Conservation (phyloP, 2,888 invertebrate species). For the Amiota mariae region DNA sequence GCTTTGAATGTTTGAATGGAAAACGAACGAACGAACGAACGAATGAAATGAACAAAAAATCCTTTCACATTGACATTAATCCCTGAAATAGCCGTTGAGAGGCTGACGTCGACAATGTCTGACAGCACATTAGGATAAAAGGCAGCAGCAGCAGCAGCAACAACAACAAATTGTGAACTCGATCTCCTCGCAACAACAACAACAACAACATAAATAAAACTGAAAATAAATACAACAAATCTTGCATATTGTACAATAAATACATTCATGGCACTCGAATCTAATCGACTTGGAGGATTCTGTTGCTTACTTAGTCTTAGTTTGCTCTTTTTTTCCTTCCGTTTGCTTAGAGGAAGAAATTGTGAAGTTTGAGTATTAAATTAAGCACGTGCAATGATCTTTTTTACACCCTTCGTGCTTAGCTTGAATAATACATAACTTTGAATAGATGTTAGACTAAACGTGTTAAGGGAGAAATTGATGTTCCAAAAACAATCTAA, state of each 20-base stretch:
- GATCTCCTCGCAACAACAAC: conserved; percentile 16
- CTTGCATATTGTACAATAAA: not conserved
- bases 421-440: too few relatives aligned
- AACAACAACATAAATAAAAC: not conserved
- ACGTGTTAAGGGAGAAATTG: too few relatives aligned
- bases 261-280: not conserved
- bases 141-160: conserved; percentile 23
- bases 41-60: conserved; percentile 45
- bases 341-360: not conserved
- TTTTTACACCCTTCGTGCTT: not conserved
- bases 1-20: not conserved
- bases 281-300: conserved; percentile 1
- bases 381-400: conserved; percentile 24
- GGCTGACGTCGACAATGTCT: conserved; percentile 56
- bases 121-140: conserved; percentile 64
- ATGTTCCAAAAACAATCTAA: too few relatives aligned
- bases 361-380: conserved; percentile 6
- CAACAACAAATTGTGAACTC: not conserved
- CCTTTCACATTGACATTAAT: conserved; percentile 64
- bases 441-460: too few relatives aligned
- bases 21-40: not conserved
- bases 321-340: not conserved
- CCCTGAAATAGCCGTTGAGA: conserved; percentile 58
- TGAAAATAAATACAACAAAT: conserved; percentile 4
- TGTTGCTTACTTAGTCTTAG: conserved; percentile 5